Evolutionary conservation across 2,888 invertebrate genomes (phyloP), one percentile per base, ranked within the genome.

Genomic region (Aradus depressus): DNA sequence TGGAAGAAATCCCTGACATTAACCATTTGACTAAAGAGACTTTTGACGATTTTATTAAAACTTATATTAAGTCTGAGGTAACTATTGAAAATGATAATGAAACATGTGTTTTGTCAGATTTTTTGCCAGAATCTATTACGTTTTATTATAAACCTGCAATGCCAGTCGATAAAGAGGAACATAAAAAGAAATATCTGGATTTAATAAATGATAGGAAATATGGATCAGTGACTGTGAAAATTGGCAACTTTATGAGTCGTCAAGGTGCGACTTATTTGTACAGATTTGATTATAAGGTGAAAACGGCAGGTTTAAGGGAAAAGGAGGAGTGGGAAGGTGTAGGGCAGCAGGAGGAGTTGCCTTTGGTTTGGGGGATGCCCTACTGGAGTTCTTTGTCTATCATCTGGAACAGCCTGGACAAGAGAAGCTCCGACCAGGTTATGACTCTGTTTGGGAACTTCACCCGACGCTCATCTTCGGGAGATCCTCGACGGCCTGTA

Each of bases 371-470:
- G 75, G 88, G 88, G 1, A 72, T 87, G 62, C 87, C 88, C 0
- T 79, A 83, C 65, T 77, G 82, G 73, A 73, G 75, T 4, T 67
- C 74, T 31, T 71, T 76, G 2, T 51, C 59, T 4, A 52, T 60
- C 23, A 51, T 60, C 4, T 88, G 88, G 88, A 82, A 84, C 61
- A 73, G 74, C 47, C 74, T 79, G 47, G 88, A 88, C 65, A 86
- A 84, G 64, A 78, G 81, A 62, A 79, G 83, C 61, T 75, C 87
- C 0, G 87, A 87, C 60, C 77, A 81, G 12, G 75, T 86, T 44
- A 88, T 88, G 86, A 77, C 77, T 53, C 75, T 87, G 71, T 81
- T 87, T 78, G 76, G 80, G 0, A 84, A 81, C 66, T 88, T 88
- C 60, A 83, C 80, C 0, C 83, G 80, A 70, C 75, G 73, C 54